phyloP scores from a whole-genome alignment of 35 echinoderm and acorn worm genomes.

The Eucidaris tribuloides region DNA sequence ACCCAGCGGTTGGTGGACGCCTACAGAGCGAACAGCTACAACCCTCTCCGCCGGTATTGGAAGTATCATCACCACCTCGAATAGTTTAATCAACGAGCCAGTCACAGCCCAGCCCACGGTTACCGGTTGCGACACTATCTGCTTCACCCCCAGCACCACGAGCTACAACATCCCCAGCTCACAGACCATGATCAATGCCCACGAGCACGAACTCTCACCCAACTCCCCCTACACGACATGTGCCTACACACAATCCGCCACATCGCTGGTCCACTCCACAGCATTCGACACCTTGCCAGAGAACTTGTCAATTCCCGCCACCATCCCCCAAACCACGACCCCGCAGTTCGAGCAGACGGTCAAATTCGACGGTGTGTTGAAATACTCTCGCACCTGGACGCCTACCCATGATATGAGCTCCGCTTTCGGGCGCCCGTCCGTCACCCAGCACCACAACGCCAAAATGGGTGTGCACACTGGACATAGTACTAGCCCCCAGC shows the following conservation, averaged over 20 bases:
- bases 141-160: constrained; percentile 44
- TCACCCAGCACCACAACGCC: constrained; percentile 27
- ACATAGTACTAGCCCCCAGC: constrained; percentile 39
- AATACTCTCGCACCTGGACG: constrained; percentile 53
- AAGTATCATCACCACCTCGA: constrained; percentile 87
- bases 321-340: neutral
- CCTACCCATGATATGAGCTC: constrained; percentile 44
- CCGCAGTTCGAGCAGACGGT: constrained; percentile 39
- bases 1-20: constrained; percentile 41
- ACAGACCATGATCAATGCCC: constrained; percentile 27
- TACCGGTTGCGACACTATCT: constrained; percentile 10
- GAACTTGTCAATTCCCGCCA: constrained; percentile 2
- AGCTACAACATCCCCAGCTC: constrained; percentile 40
- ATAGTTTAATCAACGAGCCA: constrained; percentile 81
- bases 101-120: constrained; percentile 14
- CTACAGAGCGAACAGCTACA: constrained; percentile 38
- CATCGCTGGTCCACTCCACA: constrained; percentile 10
- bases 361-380: constrained; percentile 53
- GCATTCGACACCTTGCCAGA: neutral
- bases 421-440: constrained; percentile 50
- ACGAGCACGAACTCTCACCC: constrained; percentile 24
- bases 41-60: constrained; percentile 59
- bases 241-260: constrained; percentile 55
- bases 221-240: constrained; percentile 45
- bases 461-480: constrained; percentile 28